phyloP scores from a whole-genome alignment of 2,113 vertebrate genomes.

The Toxotes chatareus region DNA sequence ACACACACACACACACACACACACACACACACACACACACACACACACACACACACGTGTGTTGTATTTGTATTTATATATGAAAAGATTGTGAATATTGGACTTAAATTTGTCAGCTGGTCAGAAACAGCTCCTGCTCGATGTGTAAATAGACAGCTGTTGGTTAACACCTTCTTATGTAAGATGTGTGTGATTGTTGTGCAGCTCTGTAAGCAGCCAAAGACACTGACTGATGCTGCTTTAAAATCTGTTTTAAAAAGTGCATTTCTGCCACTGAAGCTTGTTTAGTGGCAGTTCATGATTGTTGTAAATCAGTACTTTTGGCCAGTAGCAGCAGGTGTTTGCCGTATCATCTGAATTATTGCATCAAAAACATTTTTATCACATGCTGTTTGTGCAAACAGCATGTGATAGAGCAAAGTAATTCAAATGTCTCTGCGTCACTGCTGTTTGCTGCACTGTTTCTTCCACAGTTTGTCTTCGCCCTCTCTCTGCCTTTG shows the following conservation, averaged over 20 bases:
- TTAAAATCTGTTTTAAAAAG: not conserved
- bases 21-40: not conserved
- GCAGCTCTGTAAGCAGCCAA: no score
- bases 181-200: not conserved
- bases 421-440: constrained; percentile 13
- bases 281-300: not conserved
- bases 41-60: not conserved
- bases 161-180: not conserved
- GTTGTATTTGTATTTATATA: no score
- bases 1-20: not conserved
- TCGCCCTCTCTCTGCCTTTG: not conserved
- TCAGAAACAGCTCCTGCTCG: not conserved
- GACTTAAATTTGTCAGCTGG: not conserved
- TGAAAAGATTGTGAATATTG: not conserved
- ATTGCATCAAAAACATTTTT: not conserved
- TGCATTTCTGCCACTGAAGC: not conserved
- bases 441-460: not conserved
- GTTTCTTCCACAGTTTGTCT: constrained; percentile 7
- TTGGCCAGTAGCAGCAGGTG: not conserved
- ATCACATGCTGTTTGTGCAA: not conserved
- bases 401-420: not conserved
- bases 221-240: not conserved
- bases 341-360: not conserved
- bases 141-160: not conserved
- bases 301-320: not conserved